These are phyloP conservation scores for Neopipo cinnamomea DNA, from an alignment of 2,113 vertebrate species.

Conservation along the genomic window DNA sequence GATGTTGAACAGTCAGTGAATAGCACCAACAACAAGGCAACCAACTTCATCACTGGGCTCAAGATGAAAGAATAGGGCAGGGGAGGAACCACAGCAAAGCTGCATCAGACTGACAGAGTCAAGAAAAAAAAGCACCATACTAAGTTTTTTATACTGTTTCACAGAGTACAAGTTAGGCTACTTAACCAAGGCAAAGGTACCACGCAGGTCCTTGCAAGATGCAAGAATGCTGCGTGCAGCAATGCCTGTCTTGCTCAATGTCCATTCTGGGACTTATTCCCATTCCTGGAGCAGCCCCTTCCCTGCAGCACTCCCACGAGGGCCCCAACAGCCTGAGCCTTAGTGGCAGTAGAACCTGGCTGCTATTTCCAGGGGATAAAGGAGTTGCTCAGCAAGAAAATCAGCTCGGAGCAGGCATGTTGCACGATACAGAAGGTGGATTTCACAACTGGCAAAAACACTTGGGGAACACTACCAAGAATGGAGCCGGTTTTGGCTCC, in stretches of 20 bases:
- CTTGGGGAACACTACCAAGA: not conserved
- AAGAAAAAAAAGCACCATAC: not conserved
- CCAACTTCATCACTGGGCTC: not conserved
- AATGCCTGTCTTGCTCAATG: not conserved
- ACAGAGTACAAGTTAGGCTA: not conserved
- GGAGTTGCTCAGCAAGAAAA: not conserved
- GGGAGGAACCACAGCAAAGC: not conserved
- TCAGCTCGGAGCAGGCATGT: not conserved
- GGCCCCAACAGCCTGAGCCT: not conserved
- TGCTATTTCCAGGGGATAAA: not conserved
- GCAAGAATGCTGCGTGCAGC: not conserved
- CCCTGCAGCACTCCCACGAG: not conserved
- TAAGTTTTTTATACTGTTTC: not conserved
- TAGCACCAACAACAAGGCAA: not conserved
- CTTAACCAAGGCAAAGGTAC: not conserved
- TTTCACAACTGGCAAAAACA: conserved; percentile 6
- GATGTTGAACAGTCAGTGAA: not conserved
- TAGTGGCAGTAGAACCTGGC: not conserved
- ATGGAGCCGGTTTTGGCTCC: not conserved
- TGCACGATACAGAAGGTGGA: not conserved
- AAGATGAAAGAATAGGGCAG: not conserved
- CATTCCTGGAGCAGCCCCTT: not conserved
- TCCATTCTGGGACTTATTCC: not conserved
- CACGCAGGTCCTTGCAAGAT: not conserved
- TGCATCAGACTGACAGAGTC: not conserved